phyloP scores from a whole-genome alignment of 2,888 invertebrate species.

The Erebia epiphron region DNA sequence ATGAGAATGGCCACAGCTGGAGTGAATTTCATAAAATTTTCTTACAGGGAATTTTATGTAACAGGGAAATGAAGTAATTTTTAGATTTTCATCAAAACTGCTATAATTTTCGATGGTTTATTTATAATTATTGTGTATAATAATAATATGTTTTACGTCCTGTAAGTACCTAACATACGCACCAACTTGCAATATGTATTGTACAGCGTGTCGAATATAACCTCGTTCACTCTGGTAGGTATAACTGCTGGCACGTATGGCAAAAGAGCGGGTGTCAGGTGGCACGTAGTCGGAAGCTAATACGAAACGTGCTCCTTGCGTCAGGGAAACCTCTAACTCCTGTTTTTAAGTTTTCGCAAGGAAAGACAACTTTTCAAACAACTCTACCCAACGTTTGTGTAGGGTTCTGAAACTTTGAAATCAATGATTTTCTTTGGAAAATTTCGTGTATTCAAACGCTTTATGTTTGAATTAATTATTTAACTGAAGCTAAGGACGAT shows the following conservation, averaged over 20 bases:
- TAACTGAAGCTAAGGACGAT: too few species aligned
- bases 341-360: constrained; percentile 27
- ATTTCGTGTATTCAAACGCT: background rate
- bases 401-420: background rate
- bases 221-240: too few species aligned
- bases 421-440: background rate
- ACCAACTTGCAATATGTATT: background rate
- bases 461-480: background rate
- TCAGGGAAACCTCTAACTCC: constrained; percentile 35
- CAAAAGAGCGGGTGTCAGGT: constrained; percentile 48
- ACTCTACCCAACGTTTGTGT: background rate
- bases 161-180: too few species aligned
- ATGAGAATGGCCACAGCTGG: background rate
- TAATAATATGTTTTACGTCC: too few species aligned
- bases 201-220: background rate
- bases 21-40: background rate
- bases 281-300: constrained; percentile 51
- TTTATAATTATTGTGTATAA: too few species aligned
- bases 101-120: too few species aligned
- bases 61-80: background rate
- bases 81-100: background rate
- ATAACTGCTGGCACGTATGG: constrained; percentile 19
- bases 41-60: background rate
- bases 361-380: constrained; percentile 9
- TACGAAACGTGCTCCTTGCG: constrained; percentile 54